Evolutionary conservation across 2,113 vertebrate species (phyloP).

Genomic region (Eudyptes chrysolophus): DNA sequence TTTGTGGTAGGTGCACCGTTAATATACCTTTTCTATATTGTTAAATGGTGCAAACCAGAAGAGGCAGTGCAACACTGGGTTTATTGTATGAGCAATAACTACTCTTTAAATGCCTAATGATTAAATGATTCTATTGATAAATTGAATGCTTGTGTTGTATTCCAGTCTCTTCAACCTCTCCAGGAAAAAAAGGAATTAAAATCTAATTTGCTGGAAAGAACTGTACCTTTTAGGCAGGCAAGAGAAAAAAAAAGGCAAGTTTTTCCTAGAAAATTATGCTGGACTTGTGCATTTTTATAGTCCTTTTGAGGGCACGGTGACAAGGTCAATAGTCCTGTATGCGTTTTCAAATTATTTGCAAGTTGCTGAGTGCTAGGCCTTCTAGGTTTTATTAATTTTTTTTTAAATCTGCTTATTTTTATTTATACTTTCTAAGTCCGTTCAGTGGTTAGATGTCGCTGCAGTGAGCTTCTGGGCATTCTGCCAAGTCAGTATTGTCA

Average conservation of each 20-base stretch:
- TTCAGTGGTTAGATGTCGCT: constrained; percentile 15
- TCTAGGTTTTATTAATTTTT: neutral
- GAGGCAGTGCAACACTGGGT: neutral
- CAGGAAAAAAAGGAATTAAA: neutral
- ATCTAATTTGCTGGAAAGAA: neutral
- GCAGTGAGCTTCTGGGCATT: constrained; percentile 25
- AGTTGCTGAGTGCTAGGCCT: neutral
- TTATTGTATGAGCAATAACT: neutral
- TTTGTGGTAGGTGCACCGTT: neutral
- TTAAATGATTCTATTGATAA: neutral
- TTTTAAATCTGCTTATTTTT: neutral
- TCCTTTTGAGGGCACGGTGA: neutral
- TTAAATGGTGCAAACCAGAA: neutral
- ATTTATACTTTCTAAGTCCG: neutral
- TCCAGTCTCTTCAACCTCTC: neutral
- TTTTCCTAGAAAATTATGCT: neutral
- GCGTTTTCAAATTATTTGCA: neutral
- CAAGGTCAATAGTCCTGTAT: neutral
- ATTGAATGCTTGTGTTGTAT: neutral
- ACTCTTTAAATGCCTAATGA: neutral
- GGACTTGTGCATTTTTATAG: neutral
- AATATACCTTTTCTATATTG: neutral
- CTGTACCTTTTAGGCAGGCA: neutral
- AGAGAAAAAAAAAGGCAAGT: neutral
- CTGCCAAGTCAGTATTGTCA: constrained; percentile 44